Evolutionary conservation across 2,797 vertebrate genomes (phyloP), one percentile per base, ranked within the genome.

Genomic region (Premnoplex brunnescens): DNA sequence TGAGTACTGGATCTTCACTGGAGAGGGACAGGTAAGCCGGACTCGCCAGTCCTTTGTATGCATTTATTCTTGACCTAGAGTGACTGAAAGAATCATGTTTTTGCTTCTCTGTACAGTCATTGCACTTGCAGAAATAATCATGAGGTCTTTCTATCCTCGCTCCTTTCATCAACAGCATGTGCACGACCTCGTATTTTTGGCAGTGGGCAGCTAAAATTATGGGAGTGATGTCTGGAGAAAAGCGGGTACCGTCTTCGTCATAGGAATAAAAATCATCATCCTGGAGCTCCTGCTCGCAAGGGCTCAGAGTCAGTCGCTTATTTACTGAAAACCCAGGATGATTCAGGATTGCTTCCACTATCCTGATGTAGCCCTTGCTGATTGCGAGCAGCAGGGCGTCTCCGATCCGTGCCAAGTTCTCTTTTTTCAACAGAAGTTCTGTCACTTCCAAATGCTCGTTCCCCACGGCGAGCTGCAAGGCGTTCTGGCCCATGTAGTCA

Each of bases 381-480:
- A 99, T 99, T 85, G 98, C 99, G 10, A 99, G 98, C 95, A 99
- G 97, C 96, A 99, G 98, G 60, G 98, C 98, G 72, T 99, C 99
- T 69, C 99, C 99, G 5, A 99, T 98, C 58, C 98, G 98, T 43
- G 98, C 98, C 98, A 99, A 98, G 97, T 99, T 98, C 89, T 98
- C 98, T 68, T 98, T 98, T 96, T 98, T 98, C 75, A 99, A 97
- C 87, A 99, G 97, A 76, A 99, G 98, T 96, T 99, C 98, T 1
- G 98, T 98, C 95, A 99, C 98, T 95, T 99, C 98, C 97, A 99
- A 98, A 97, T 99, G 98, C 95, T 99, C 98, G 16, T 99, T 99
- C 62, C 98, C 98, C 49, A 99, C 98, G 7, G 98, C 98, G 63
- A 99, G 97, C 98, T 99, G 98, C 94, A 99, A 95, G 85, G 98